Evolutionary conservation across 2,797 vertebrate species (phyloP), one percentile per base, ranked within the genome.

Genomic region (Sternotherus odoratus): DNA sequence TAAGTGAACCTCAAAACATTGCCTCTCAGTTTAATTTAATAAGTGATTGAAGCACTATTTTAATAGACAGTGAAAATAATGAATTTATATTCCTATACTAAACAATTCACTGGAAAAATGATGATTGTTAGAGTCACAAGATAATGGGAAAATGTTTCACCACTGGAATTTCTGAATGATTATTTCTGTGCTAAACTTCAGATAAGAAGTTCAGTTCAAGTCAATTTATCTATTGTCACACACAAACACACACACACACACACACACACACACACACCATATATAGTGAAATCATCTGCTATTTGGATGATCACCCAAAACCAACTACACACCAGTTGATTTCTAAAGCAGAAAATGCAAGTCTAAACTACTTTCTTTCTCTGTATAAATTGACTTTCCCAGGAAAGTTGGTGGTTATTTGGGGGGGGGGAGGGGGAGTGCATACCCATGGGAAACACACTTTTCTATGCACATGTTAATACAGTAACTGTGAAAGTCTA

Each of bases 361-460:
- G 23, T 51, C 5, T 60, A 43, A 51, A 10, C 77, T 86, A 57
- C 12, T 72, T 74, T 57, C 21, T 78, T 86, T 57, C 8, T 51
- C 26, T 28, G 15, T 56, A 56, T 77, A 82, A 77, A 49, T 49
- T 82, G 43, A 28, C 11, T 57, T 56, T 10, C 33, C 33, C 66
- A 78, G 3, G 19, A 86, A 72, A 91, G 69, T 23, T 36, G 86
- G 8, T 51, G 23, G 12, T 6, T 72, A 57, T 56, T 21, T 23
- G 23, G 12, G 21, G 8, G 0, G 21, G 8, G 51, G 1, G 51
- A 3, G 8, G 8, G 51, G 30, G 50, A 43, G 16, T 6, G 43
- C 5, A 43, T 24, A 8, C 28, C 8, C 57, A 5, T 48, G 74
- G 23, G 51, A 60, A 91, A 48, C 46, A 36, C 23, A 4, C 39